Conservation (phyloP, 2,888 invertebrate species). For the Tetropium fuscum region DNA sequence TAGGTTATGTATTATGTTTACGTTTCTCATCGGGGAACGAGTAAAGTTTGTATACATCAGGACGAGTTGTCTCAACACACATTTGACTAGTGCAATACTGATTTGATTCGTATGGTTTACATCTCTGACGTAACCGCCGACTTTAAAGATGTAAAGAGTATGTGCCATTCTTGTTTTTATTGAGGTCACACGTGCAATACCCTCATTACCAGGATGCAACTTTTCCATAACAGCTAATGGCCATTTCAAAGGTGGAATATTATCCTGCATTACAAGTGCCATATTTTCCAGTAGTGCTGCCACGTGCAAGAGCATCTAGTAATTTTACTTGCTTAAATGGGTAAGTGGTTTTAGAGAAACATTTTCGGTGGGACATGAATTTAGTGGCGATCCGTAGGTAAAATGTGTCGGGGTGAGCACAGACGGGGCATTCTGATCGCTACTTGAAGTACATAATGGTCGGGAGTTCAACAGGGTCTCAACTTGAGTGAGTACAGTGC, state of each 20-base stretch:
- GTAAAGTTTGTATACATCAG: too few species aligned
- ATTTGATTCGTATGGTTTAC: too few species aligned
- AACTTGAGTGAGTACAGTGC: slow-evolving; percentile 39
- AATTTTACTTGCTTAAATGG: slow-evolving; percentile 7
- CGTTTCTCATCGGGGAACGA: too few species aligned
- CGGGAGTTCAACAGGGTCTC: slow-evolving; percentile 43
- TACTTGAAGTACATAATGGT: slow-evolving; percentile 33
- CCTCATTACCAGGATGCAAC: slow-evolving; percentile 5
- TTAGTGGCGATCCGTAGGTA: slow-evolving; percentile 4
- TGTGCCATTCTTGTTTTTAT: too few species aligned
- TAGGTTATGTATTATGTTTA: too few species aligned
- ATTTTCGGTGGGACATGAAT: background rate
- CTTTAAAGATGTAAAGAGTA: too few species aligned
- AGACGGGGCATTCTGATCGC: slow-evolving; percentile 16
- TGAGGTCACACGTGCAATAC: background rate
- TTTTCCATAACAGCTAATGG: slow-evolving; percentile 15
- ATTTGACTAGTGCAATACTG: too few species aligned
- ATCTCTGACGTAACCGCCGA: too few species aligned
- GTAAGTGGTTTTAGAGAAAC: slow-evolving; percentile 1
- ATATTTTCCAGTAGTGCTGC: slow-evolving; percentile 24
- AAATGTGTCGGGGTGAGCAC: slow-evolving; percentile 41
- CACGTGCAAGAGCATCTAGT: slow-evolving; percentile 16
- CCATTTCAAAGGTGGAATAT: too few species aligned
- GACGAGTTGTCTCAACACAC: too few species aligned
- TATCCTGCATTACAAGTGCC: slow-evolving; percentile 20